phyloP scores from a whole-genome alignment of 2,797 vertebrate genomes.

The Chelmon rostratus region DNA sequence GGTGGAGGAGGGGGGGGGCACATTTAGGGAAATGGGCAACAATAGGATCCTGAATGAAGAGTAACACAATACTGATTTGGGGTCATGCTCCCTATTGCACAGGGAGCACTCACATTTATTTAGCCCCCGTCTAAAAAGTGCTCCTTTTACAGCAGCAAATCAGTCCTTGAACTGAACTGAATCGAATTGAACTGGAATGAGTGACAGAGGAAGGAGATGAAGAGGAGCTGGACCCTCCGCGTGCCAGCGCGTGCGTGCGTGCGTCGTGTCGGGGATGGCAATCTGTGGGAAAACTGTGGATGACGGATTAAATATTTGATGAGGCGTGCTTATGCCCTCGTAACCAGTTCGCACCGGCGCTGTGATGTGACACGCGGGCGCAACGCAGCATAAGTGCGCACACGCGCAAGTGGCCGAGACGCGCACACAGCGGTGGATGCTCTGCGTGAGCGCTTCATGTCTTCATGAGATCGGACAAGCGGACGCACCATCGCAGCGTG shows the following conservation, averaged over 20 bases:
- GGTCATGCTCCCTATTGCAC: slow-evolving; percentile 24
- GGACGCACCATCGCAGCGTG: slow-evolving; percentile 48
- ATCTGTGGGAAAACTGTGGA: slow-evolving; percentile 29
- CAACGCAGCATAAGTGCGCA: slow-evolving; percentile 6
- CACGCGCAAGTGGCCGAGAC: background rate
- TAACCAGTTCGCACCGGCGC: slow-evolving; percentile 44
- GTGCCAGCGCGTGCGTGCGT: background rate
- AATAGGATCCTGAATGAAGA: slow-evolving; percentile 17
- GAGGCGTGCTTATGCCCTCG: slow-evolving; percentile 16
- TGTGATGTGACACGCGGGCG: slow-evolving; percentile 25
- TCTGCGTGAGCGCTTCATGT: slow-evolving; percentile 46
- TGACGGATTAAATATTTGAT: slow-evolving; percentile 62
- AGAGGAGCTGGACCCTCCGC: background rate
- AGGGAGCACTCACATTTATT: slow-evolving; percentile 15
- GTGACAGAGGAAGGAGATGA: background rate
- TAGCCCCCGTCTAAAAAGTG: slow-evolving; percentile 23
- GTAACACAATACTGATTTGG: slow-evolving; percentile 11
- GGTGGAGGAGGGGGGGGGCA: background rate
- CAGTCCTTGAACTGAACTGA: slow-evolving; percentile 28
- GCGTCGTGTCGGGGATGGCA: background rate
- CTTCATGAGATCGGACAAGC: slow-evolving; percentile 68
- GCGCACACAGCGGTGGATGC: slow-evolving; percentile 33
- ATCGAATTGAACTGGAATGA: slow-evolving; percentile 11
- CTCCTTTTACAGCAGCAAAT: slow-evolving; percentile 12
- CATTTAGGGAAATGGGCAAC: slow-evolving; percentile 2